Base-by-base conservation (phyloP, 2,113 vertebrate species). In the Chauna torquata region DNA sequence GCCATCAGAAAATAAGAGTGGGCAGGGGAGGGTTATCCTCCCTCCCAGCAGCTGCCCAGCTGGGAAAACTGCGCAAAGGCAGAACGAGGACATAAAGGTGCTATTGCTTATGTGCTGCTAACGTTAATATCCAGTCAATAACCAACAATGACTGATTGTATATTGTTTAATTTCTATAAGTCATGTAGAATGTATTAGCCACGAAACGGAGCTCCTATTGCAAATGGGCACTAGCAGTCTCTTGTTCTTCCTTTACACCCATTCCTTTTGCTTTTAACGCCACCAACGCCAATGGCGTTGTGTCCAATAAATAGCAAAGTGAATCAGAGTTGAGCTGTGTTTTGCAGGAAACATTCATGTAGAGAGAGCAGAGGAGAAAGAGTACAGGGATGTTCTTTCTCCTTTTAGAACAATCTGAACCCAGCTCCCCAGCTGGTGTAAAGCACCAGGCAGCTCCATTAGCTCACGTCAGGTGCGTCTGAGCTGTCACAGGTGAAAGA, bases 241-340 rank as follows among this genome's bases (percentile, higher is more conserved):
- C 44, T 65, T 17, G 2, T 6, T 45, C 19, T 20, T 45, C 32
- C 78, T 50, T 45, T 61, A 7, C 27, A 17, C 3, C 8, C 40
- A 2, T 25, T n/a, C 30, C 66, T 50, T 11, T 13, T 34, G 27
- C 20, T 80, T 50, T 57, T 45, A 10, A 13, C 5, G 9, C 54
- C 38, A 1, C 2, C 2, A 18, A 19, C 27, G 9, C 16, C 8
- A 1, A 17, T 4, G 58, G 27, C 4, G 8, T 0, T 9, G 52
- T 25, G 52, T 30, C 38, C 36, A 25, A 40, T 4, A 25, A 30
- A 61, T 4, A 76, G 42, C 58, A 19, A 28, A 78, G 42, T 1
- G 38, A 8, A 23, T 16, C 9, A 16, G 44, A 49, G 15, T 42
- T 59, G 22, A 30, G n/a, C 24, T 47, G 38, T 19, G 57, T n/a